phyloP scores from a whole-genome alignment of 2,113 vertebrate genomes.

The Willisornis vidua region DNA sequence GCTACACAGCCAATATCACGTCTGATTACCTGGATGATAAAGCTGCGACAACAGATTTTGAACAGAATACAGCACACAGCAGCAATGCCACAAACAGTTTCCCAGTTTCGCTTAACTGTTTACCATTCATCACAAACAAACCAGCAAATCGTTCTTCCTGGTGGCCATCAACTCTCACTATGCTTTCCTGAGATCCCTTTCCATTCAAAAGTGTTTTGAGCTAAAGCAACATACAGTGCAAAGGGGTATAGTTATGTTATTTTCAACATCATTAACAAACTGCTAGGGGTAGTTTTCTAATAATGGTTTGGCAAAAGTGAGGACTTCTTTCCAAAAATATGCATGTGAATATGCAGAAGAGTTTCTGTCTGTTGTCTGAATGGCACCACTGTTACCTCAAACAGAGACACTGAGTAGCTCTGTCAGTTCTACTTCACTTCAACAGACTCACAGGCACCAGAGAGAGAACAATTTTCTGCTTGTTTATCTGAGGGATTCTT shows the following conservation, averaged over 20 bases:
- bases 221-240: neutral
- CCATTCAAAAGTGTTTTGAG: neutral
- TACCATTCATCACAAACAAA: neutral
- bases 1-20: conserved; percentile 42
- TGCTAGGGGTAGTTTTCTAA: neutral
- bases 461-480: conserved; percentile 43
- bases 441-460: conserved; percentile 16
- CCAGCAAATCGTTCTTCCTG: neutral
- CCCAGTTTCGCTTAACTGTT: conserved; percentile 27
- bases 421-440: conserved; percentile 31
- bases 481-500: conserved; percentile 48
- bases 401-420: neutral
- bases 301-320: neutral
- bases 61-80: neutral
- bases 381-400: conserved; percentile 4
- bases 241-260: neutral
- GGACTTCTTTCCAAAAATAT: neutral
- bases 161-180: neutral
- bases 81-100: neutral
- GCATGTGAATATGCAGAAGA: neutral
- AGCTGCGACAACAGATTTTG: conserved; percentile 45
- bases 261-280: neutral
- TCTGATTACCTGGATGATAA: conserved; percentile 46
- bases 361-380: neutral
- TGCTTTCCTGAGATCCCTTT: neutral